Evolutionary conservation across 2,888 invertebrate genomes (phyloP).

Genomic region (Ligdia adustata): DNA sequence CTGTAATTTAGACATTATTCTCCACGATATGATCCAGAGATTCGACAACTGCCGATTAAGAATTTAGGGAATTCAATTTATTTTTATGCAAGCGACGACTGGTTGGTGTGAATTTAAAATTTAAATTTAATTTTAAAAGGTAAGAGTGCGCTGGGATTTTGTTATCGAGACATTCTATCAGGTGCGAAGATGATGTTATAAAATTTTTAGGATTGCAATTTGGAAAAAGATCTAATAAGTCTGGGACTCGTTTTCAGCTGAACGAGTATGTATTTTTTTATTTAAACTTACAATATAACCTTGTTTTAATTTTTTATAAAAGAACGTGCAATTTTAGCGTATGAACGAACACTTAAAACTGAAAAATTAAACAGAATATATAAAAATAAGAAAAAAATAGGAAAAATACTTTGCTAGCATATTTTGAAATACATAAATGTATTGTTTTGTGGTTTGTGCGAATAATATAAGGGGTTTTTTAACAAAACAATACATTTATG

Average conservation of each 20-base stretch:
- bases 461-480: no score
- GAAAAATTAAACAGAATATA: no score
- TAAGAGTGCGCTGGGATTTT: constrained; percentile 5
- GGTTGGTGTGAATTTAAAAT: constrained; percentile 11
- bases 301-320: no score
- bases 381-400: no score
- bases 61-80: constrained; percentile 52
- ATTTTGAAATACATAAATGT: no score
- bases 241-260: no score
- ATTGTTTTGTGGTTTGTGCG: no score
- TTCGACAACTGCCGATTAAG: constrained; percentile 43
- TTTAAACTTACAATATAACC: no score
- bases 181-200: constrained; percentile 9
- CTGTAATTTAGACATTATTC: not conserved
- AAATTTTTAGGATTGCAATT: constrained; percentile 7
- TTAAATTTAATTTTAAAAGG: constrained; percentile 16
- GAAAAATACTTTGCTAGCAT: no score
- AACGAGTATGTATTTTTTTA: no score
- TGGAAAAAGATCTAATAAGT: not conserved
- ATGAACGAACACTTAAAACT: no score
- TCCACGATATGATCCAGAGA: constrained; percentile 35
- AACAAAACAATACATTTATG: not conserved
- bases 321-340: no score
- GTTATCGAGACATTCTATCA: constrained; percentile 23
- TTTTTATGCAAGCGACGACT: constrained; percentile 19